Evolutionary conservation across 2,888 invertebrate genomes (phyloP), one percentile per base, ranked within the genome.

Genomic region (Spicauda simplicius): DNA sequence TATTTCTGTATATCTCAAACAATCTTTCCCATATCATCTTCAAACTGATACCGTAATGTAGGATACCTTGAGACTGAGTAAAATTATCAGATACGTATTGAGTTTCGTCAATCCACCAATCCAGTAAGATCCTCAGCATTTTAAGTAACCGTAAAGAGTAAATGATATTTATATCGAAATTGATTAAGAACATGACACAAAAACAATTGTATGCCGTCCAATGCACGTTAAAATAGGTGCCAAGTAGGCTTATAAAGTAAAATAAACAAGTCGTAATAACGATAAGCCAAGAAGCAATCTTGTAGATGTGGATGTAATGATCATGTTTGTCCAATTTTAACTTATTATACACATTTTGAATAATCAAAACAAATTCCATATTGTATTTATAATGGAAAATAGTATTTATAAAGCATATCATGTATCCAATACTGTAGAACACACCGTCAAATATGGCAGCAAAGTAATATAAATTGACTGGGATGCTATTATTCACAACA

Each of bases 151-250:
- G 64, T 2, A 52, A 41, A 7, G 64, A 37, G 20, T 64, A 64
- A 58, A 58, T 41, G 12, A 52, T 19, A 14, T 18, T 12, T 14
- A 58, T 16, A 64, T 64, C 64, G 58, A 64, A 64, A 64, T 64
- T 30, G 8, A 64, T 19, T 33, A 56, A 57, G 19, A 57, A 64
- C 1, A 64, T 1, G 20, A 59, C 48, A 10, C 14, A 33, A 12
- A 50, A n/a, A 8, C 11, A 37, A 2, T 50, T 16, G 16, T 14
- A 16, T 14, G 16, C 16, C 4, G n/a, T 48, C 16, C n/a, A 7
- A n/a, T 16, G n/a, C 0, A n/a, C 2, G 12, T 2, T 19, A 20
- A 41, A 58, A 8, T 7, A 58, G 20, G 14, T 45, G 0, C 8
- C 14, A n/a, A 7, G 14, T 14, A 45, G 20, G 5, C 3, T 2